phyloP scores from a whole-genome alignment of 1,140 invertebrate genomes.

The Uloborus diversus region DNA sequence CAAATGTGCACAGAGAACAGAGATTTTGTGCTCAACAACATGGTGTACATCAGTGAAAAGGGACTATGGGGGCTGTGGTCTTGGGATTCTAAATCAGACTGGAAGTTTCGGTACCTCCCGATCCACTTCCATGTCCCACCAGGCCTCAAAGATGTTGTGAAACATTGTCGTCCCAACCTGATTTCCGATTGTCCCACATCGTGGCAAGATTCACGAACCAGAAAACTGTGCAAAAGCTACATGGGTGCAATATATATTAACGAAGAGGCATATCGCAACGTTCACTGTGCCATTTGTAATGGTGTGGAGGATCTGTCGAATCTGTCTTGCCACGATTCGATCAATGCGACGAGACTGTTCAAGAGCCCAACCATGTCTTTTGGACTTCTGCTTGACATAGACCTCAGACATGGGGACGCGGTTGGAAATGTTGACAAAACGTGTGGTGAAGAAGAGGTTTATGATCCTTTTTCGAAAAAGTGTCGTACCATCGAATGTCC shows the following conservation, averaged over 20 bases:
- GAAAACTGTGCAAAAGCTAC: neutral
- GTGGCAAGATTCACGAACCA: neutral
- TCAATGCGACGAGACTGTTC: neutral
- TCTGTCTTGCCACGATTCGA: conserved; percentile 8
- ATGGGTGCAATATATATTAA: conserved; percentile 30
- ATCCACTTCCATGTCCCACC: conserved; percentile 5
- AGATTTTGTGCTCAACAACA: conserved; percentile 37
- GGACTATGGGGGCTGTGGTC: conserved; percentile 45
- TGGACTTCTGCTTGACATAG: conserved; percentile 25
- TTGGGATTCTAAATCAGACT: conserved; percentile 17
- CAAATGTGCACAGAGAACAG: conserved; percentile 22
- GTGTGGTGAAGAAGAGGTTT: conserved; percentile 63
- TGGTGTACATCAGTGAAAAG: conserved; percentile 38
- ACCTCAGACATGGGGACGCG: conserved; percentile 18
- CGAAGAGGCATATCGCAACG: conserved; percentile 67
- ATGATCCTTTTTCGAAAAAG: conserved; percentile 69
- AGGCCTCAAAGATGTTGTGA: neutral
- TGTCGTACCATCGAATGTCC: conserved; percentile 66
- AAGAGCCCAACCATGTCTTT: conserved; percentile 50
- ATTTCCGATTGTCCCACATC: conserved; percentile 6
- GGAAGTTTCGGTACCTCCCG: conserved; percentile 22
- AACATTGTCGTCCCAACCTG: conserved; percentile 4
- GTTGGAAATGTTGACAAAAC: conserved; percentile 18
- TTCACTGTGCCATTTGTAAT: conserved; percentile 71
- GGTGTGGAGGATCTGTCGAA: neutral